phyloP scores from a whole-genome alignment of 2,113 vertebrate genomes.

The Brachypteracias leptosomus region DNA sequence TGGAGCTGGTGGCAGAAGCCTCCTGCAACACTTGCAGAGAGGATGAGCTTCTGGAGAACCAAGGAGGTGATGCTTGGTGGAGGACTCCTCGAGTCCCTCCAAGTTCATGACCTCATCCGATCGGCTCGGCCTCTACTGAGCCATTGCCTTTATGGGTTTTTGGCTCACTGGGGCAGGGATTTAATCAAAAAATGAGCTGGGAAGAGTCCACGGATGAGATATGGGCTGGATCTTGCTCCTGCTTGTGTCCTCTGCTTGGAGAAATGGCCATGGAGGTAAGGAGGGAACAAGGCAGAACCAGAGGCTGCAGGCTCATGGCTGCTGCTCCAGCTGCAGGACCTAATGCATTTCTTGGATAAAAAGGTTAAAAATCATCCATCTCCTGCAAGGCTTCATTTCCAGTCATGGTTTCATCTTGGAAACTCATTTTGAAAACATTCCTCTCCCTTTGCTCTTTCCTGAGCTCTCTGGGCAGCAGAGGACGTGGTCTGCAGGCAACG shows the following conservation, averaged over 20 bases:
- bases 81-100: neutral
- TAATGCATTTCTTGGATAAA: neutral
- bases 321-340: neutral
- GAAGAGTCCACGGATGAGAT: neutral
- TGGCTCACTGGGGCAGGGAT: neutral
- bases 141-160: neutral
- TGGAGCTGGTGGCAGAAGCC: neutral
- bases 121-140: neutral
- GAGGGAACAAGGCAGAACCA: neutral
- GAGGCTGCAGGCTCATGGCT: fast-evolving
- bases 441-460: neutral
- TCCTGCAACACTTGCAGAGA: neutral
- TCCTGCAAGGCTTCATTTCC: neutral
- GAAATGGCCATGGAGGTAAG: neutral
- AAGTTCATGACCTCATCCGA: fast-evolving
- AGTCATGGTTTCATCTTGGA: neutral
- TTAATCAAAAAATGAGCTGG: neutral
- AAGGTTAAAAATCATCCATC: neutral
- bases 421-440: neutral
- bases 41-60: neutral
- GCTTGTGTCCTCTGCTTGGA: neutral
- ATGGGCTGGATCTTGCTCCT: neutral
- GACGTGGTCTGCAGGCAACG: fast-evolving
- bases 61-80: neutral
- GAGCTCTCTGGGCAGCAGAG: neutral